Conservation (phyloP, 2,113 vertebrate genomes). For the Merops nubicus region DNA sequence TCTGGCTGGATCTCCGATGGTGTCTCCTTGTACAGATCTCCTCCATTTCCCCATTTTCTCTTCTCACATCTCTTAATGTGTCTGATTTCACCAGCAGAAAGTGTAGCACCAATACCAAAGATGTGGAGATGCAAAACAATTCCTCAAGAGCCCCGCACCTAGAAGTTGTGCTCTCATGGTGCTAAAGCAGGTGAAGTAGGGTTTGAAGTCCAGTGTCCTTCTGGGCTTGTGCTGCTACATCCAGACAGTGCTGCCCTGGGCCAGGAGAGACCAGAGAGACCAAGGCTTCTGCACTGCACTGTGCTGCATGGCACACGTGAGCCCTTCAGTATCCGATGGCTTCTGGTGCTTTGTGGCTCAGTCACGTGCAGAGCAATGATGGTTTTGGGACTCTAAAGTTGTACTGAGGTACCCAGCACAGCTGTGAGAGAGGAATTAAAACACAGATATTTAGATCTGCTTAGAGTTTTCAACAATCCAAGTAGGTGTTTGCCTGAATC, state of each 20-base stretch:
- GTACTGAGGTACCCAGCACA: background rate
- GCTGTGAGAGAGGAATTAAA: background rate
- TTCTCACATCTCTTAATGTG: background rate
- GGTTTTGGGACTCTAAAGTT: background rate
- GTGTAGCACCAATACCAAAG: background rate
- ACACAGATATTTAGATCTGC: background rate
- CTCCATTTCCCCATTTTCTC: background rate
- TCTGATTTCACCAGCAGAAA: background rate
- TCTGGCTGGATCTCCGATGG: background rate
- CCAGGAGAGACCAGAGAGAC: background rate
- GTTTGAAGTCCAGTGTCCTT: background rate
- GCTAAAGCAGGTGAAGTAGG: background rate
- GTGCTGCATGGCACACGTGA: background rate
- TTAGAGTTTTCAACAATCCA: background rate
- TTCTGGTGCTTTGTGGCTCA: background rate
- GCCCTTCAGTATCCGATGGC: background rate
- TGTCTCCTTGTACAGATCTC: background rate
- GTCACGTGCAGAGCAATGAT: background rate
- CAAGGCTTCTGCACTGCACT: background rate
- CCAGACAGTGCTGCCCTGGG: background rate
- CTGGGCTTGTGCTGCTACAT: background rate
- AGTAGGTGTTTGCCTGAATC: background rate
- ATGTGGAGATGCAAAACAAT: background rate
- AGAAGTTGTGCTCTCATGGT: background rate
- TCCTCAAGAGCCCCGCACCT: background rate